Percentiles rank a stretch among this genome's conserved stretches.
phyloP scores from a whole-genome alignment of 1,140 invertebrate genomes.

The Aplysia californica region DNA sequence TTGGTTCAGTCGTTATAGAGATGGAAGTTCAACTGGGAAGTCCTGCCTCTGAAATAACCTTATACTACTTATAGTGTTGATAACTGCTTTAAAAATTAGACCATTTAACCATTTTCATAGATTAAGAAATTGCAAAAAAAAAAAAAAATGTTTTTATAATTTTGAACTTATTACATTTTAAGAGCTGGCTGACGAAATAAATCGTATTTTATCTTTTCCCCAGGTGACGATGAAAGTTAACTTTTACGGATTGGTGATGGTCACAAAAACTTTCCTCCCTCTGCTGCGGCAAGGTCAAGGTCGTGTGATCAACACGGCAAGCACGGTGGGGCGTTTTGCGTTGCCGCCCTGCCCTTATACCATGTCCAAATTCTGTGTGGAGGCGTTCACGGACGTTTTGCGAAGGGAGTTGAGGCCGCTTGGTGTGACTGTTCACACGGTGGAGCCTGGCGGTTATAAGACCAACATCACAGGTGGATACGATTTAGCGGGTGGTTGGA shows the following conservation, averaged over 20 bases:
- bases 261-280: conserved; percentile 45
- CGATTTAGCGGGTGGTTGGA: too few species aligned
- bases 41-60: too few species aligned
- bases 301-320: conserved; percentile 46
- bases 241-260: conserved; percentile 39
- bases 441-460: conserved; percentile 61
- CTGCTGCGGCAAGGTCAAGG: conserved; percentile 40
- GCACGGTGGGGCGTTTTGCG: conserved; percentile 34
- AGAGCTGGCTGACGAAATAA: too few species aligned
- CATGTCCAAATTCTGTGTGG: conserved; percentile 46
- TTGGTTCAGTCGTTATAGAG: too few species aligned
- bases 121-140: too few species aligned
- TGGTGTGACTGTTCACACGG: conserved; percentile 55
- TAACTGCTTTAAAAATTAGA: too few species aligned
- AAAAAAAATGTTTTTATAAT: too few species aligned
- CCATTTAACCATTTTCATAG: too few species aligned
- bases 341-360: conserved; percentile 34
- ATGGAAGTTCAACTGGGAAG: too few species aligned
- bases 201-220: too few species aligned
- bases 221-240: conserved; percentile 37
- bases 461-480: conserved; percentile 49
- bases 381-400: conserved; percentile 42
- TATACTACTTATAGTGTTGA: too few species aligned
- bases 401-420: conserved; percentile 37
- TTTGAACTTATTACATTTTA: too few species aligned